phyloP scores from a whole-genome alignment of 2,888 invertebrate genomes.

The Cerceris rybyensis region DNA sequence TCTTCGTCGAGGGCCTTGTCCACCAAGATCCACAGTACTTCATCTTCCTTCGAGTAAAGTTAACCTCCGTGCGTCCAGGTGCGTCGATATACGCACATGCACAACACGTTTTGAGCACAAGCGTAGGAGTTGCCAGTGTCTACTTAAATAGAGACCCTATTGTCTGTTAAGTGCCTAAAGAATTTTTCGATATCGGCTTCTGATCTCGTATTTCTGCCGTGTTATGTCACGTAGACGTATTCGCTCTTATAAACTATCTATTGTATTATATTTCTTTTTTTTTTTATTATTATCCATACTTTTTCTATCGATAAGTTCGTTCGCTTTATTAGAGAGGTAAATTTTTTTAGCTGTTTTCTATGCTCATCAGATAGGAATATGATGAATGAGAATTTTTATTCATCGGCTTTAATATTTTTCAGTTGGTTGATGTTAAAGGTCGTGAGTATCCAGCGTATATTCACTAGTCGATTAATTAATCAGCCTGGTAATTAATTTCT shows the following conservation, averaged over 20 bases:
- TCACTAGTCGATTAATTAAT: constrained; percentile 1
- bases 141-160: constrained; percentile 33
- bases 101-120: constrained; percentile 19
- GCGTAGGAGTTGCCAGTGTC: constrained; percentile 36
- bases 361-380: neutral
- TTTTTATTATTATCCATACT: constrained; percentile 22
- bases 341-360: neutral
- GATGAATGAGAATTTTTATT: no score
- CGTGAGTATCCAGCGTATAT: no score
- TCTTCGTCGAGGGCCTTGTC: constrained; percentile 2
- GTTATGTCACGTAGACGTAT: constrained; percentile 20
- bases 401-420: no score
- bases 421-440: no score
- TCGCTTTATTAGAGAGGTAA: neutral
- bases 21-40: constrained; percentile 2
- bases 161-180: constrained; percentile 23
- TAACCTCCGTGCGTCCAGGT: constrained; percentile 35
- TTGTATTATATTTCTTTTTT: constrained; percentile 4
- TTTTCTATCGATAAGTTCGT: neutral
- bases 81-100: constrained; percentile 36
- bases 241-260: constrained; percentile 15
- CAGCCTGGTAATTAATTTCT: neutral
- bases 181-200: constrained; percentile 25
- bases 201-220: constrained; percentile 37
- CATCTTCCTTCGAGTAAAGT: constrained; percentile 28